Percentiles rank a stretch among this genome's conserved stretches.
Evolutionary conservation across 2,797 vertebrate genomes (phyloP).

Genomic region (Labeo calbasu): DNA sequence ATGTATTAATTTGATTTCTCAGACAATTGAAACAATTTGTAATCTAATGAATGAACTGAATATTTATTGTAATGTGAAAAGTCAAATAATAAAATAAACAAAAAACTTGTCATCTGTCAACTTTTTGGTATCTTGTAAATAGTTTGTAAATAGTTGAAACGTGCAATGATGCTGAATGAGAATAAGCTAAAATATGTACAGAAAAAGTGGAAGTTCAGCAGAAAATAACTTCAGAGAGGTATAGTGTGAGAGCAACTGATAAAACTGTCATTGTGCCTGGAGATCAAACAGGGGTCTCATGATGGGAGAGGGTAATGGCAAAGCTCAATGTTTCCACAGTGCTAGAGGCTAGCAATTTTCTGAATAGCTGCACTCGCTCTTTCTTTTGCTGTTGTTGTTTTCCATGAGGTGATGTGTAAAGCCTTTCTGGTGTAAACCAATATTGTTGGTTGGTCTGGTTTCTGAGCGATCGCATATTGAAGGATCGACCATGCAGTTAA

Average conservation of each 20-base stretch:
- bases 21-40: conserved; percentile 1
- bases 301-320: conserved; percentile 48
- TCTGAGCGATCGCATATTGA: not conserved
- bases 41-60: not conserved
- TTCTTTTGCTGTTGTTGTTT: conserved; percentile 32
- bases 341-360: conserved; percentile 55
- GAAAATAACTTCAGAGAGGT: not conserved
- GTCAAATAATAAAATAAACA: not conserved
- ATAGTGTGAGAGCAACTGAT: conserved; percentile 28
- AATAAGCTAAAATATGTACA: not conserved
- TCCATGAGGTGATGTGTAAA: conserved; percentile 32
- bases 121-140: not conserved
- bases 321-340: conserved; percentile 49
- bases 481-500: conserved; percentile 25
- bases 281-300: conserved; percentile 55
- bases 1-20: not conserved
- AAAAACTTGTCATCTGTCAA: not conserved
- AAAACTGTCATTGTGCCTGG: conserved; percentile 38
- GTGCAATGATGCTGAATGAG: not conserved
- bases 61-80: conserved; percentile 40
- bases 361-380: conserved; percentile 34
- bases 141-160: not conserved
- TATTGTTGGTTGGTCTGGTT: conserved; percentile 15
- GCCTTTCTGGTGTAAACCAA: conserved; percentile 24
- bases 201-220: not conserved